Percentiles rank a stretch among this genome's conserved stretches.
Conservation (phyloP, 2,113 vertebrate species). For the Pristiophorus japonicus region DNA sequence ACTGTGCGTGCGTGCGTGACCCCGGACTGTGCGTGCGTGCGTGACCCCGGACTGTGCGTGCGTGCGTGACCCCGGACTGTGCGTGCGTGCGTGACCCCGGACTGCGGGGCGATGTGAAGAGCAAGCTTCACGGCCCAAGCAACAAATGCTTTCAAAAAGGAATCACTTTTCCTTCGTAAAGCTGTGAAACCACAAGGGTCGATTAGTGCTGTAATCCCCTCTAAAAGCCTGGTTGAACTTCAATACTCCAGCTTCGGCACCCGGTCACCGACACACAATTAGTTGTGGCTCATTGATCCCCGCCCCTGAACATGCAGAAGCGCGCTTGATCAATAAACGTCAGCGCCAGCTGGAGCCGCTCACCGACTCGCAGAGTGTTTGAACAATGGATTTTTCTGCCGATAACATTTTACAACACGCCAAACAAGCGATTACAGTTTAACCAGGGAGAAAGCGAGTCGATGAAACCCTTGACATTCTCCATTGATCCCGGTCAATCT, state of each 20-base stretch:
- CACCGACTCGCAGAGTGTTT: not conserved
- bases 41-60: too few species aligned
- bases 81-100: too few species aligned
- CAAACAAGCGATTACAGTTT: conserved; percentile 14
- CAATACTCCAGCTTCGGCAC: not conserved
- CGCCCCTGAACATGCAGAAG: not conserved
- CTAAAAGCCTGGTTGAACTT: not conserved
- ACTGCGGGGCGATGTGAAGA: too few species aligned
- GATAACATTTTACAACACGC: not conserved
- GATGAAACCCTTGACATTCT: not conserved
- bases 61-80: too few species aligned
- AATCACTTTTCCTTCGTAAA: too few species aligned
- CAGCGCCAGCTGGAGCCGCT: not conserved
- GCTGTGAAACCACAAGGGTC: not conserved
- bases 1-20: too few species aligned
- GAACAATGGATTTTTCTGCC: not conserved
- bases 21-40: too few species aligned
- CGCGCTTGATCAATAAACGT: not conserved
- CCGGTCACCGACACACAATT: too few species aligned
- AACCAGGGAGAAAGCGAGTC: conserved; percentile 1
- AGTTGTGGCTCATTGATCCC: not conserved
- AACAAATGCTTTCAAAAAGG: too few species aligned
- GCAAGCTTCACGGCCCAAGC: too few species aligned
- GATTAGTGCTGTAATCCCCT: not conserved
- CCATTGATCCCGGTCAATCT: not conserved